Percentiles rank a stretch among this genome's conserved stretches.
Evolutionary conservation across 2,888 invertebrate species (phyloP).

Genomic region (Trachelus tabidus): DNA sequence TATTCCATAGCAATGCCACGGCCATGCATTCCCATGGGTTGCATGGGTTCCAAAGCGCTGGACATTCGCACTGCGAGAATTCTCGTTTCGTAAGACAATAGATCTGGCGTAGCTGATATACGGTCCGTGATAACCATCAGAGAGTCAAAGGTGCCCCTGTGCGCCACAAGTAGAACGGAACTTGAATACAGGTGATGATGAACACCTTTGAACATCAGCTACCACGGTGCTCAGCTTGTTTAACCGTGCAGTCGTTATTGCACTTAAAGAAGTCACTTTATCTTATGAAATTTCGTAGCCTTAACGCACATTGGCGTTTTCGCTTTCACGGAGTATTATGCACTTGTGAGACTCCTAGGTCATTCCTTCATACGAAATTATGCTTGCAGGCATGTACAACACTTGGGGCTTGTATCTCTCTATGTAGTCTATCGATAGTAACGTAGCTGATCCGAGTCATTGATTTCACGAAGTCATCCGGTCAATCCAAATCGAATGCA

Average conservation of each 20-base stretch:
- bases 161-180: neutral
- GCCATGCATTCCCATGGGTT: neutral
- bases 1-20: neutral
- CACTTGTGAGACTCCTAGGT: neutral
- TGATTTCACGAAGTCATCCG: neutral
- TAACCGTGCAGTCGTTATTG: neutral
- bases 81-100: conserved; percentile 25
- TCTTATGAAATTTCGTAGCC: neutral
- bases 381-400: neutral
- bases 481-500: neutral
- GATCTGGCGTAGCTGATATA: conserved; percentile 29
- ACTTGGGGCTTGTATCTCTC: neutral
- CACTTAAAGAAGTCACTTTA: neutral
- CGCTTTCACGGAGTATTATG: neutral
- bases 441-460: neutral
- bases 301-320: neutral
- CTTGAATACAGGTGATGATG: neutral
- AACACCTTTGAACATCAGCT: neutral
- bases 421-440: neutral
- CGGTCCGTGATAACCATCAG: conserved; percentile 32
- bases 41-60: neutral
- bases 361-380: neutral
- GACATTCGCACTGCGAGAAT: conserved; percentile 22
- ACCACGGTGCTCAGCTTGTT: neutral
- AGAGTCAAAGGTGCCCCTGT: conserved; percentile 26